Percentiles rank a stretch among this genome's conserved stretches.
These are phyloP conservation scores for Tachyglossus aculeatus DNA, from an alignment of 2,797 vertebrate genomes.

Conservation along the genomic window DNA sequence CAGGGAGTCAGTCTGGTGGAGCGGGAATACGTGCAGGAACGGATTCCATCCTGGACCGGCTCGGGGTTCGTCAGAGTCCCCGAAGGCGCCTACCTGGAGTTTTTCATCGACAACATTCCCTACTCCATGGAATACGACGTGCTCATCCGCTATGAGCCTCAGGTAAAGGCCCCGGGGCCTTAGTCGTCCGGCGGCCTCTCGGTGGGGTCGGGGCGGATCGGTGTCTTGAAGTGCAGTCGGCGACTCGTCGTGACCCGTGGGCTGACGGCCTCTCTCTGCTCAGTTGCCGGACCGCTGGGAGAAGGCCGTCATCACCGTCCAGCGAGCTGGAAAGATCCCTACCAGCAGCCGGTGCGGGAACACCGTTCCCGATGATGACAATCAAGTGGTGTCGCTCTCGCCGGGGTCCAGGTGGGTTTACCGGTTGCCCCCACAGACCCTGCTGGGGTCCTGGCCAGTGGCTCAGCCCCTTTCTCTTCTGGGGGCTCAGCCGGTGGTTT, in stretches of 20 bases:
- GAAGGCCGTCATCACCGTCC: conserved; percentile 87
- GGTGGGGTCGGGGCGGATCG: not conserved
- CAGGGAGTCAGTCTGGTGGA: conserved; percentile 87
- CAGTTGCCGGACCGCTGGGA: conserved; percentile 97
- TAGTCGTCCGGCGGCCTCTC: not conserved
- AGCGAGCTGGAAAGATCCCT: conserved; percentile 84
- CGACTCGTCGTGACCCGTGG: too few species aligned
- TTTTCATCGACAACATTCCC: conserved; percentile 90
- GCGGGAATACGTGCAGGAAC: conserved; percentile 84
- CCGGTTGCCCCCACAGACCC: not conserved
- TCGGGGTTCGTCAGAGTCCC: conserved; percentile 90
- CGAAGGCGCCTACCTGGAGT: conserved; percentile 91
- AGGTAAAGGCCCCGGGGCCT: conserved; percentile 83
- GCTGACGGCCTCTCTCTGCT: not conserved
- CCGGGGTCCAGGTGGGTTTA: conserved; percentile 87
- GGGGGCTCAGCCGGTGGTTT: too few species aligned
- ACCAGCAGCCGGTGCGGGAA: conserved; percentile 91
- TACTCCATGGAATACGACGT: conserved; percentile 96
- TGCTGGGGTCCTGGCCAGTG: too few species aligned
- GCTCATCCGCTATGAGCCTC: conserved; percentile 93
- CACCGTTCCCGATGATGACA: conserved; percentile 92
- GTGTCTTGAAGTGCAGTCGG: too few species aligned
- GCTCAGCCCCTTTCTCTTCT: too few species aligned
- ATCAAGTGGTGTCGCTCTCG: conserved; percentile 89
- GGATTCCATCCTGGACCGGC: conserved; percentile 93